Evolutionary conservation across 2,797 vertebrate genomes (phyloP), one percentile per base, ranked within the genome.

Genomic region (Eptatretus atami): DNA sequence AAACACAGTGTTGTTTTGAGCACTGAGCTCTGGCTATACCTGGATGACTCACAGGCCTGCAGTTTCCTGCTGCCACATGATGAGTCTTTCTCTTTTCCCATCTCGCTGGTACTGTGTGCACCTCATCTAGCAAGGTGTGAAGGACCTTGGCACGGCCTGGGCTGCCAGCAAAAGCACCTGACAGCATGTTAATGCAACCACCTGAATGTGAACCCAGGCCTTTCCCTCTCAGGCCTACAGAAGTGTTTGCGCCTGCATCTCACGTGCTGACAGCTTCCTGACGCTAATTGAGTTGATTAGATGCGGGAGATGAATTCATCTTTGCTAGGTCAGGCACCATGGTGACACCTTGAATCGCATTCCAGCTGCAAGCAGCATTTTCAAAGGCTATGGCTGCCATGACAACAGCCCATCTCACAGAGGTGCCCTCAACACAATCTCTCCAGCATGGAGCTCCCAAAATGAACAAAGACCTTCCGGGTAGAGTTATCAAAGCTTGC

Each of bases 221-320:
- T 44, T 25, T 61, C 11, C 25, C 57, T 61, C 25, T 61, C 57
- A 61, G 57, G n/a, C 57, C 57, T 61, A 25, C n/a, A 61, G 25
- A n/a, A 25, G 57, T 61, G 57, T 61, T 61, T 25, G 25, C 57
- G 57, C 57, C 57, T 61, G 57, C 57, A n/a, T 61, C 25, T 61
- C 57, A n/a, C 57, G n/a, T 61, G n/a, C 57, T 25, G 57, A 61
- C 57, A 61, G 57, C 57, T 61, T 25, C 25, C 57, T 61, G 57
- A 61, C 57, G 25, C 57, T 61, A 61, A 61, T 61, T 61, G 57
- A 61, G 57, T 61, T 61, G 57, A 61, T 61, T 61, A 61, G 57
- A 61, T 61, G 57, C 57, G 57, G 57, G 57, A 61, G 57, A 61
- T 61, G 57, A 61, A 61, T 61, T 61, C 57, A 61, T 61, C 57